Percentiles rank a stretch among this genome's conserved stretches.
These are phyloP conservation scores for Macrosoma leucophasiata DNA, from an alignment of 2,888 invertebrate genomes.

Conservation along the genomic window DNA sequence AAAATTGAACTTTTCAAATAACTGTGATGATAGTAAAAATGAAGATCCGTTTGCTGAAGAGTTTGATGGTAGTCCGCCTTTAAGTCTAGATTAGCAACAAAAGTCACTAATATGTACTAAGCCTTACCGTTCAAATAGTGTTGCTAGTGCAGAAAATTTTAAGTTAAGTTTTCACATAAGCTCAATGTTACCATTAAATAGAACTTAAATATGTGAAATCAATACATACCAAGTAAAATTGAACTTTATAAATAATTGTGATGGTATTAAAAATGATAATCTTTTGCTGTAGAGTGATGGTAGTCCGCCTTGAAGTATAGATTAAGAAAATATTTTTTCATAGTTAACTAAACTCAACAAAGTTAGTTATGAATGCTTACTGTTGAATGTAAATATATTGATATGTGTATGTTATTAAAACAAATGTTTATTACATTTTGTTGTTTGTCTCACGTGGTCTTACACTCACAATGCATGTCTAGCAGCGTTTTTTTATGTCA, in stretches of 20 bases:
- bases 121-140: too few relatives aligned
- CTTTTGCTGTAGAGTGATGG: constrained; percentile 57
- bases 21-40: constrained; percentile 30
- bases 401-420: too few relatives aligned
- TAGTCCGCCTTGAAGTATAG: constrained; percentile 63
- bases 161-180: constrained; percentile 29
- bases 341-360: too few relatives aligned
- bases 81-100: constrained; percentile 50
- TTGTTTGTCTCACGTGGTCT: too few relatives aligned
- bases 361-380: too few relatives aligned
- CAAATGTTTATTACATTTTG: too few relatives aligned
- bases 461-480: too few relatives aligned
- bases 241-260: constrained; percentile 36
- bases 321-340: too few relatives aligned
- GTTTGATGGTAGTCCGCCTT: constrained; percentile 60
- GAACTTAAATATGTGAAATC: constrained; percentile 36
- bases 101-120: constrained; percentile 34
- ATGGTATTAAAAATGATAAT: constrained; percentile 34
- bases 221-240: constrained; percentile 46
- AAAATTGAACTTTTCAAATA: constrained; percentile 40
- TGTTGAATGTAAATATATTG: too few relatives aligned
- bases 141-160: constrained; percentile 27
- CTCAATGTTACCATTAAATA: constrained; percentile 40
- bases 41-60: constrained; percentile 55
- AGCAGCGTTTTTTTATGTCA: too few relatives aligned